Conservation (phyloP, 2,797 vertebrate genomes). For the Cygnus olor region DNA sequence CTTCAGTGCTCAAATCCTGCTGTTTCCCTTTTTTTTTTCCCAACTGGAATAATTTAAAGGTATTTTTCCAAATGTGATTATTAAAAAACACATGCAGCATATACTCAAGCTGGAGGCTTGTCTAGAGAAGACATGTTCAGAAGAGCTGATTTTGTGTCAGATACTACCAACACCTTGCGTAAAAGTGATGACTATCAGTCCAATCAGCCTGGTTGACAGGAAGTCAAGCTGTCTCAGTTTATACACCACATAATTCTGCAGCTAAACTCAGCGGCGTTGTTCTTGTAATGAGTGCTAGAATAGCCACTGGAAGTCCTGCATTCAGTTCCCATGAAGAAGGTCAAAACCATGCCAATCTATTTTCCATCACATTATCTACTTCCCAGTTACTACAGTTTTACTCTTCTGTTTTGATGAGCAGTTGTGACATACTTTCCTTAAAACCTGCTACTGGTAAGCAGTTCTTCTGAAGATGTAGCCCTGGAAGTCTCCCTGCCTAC, state of each 20-base stretch:
- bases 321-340: not conserved
- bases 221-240: not conserved
- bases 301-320: not conserved
- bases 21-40: not conserved
- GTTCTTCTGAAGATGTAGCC: accelerated
- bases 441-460: not conserved
- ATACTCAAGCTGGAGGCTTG: not conserved
- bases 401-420: not conserved
- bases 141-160: not conserved
- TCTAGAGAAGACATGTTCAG: not conserved
- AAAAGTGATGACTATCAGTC: not conserved
- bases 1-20: not conserved
- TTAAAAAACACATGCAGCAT: not conserved
- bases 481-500: not conserved
- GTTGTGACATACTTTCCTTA: not conserved
- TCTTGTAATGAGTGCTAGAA: not conserved
- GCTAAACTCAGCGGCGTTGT: not conserved
- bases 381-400: not conserved
- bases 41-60: not conserved
- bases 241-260: not conserved
- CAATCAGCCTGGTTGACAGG: not conserved
- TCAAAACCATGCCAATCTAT: not conserved
- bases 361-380: not conserved
- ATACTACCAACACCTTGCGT: not conserved
- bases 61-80: not conserved